Conservation (phyloP, 2,113 vertebrate species). For the Ciconia stormi region DNA sequence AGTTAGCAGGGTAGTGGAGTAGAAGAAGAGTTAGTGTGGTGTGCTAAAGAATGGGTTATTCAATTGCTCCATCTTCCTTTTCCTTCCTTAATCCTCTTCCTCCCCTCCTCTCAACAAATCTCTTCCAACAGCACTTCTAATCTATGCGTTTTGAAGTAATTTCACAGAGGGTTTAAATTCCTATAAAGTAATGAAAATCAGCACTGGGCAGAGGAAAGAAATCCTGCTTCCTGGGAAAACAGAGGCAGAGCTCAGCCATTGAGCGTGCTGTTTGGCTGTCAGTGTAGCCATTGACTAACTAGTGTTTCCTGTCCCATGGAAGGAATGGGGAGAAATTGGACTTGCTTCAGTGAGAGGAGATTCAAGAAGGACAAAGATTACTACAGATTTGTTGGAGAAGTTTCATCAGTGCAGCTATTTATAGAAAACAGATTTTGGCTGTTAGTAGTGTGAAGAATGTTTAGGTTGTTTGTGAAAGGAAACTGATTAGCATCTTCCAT, state of each 20-base stretch:
- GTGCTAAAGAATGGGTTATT: background rate
- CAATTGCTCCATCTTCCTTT: background rate
- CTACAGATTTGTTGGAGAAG: background rate
- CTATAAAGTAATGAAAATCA: background rate
- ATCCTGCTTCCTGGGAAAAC: background rate
- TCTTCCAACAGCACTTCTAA: background rate
- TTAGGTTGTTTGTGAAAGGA: background rate
- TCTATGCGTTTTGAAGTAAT: background rate
- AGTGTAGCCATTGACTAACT: background rate
- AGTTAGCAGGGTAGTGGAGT: background rate
- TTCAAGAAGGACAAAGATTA: background rate
- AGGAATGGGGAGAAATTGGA: background rate
- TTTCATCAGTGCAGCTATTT: background rate
- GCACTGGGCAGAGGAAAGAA: background rate
- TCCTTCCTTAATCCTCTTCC: background rate
- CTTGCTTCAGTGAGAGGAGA: background rate
- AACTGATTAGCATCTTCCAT: background rate
- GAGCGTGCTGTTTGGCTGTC: background rate
- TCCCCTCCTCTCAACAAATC: background rate
- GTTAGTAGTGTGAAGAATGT: background rate
- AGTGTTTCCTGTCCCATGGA: background rate
- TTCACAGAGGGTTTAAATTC: background rate
- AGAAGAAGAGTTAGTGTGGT: background rate
- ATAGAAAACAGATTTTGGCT: background rate
- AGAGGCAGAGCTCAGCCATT: background rate